A percentile compares a stretch with the other conserved stretches of the same genome.
Conservation (phyloP, 2,888 invertebrate species). For the Tortrix viridana region DNA sequence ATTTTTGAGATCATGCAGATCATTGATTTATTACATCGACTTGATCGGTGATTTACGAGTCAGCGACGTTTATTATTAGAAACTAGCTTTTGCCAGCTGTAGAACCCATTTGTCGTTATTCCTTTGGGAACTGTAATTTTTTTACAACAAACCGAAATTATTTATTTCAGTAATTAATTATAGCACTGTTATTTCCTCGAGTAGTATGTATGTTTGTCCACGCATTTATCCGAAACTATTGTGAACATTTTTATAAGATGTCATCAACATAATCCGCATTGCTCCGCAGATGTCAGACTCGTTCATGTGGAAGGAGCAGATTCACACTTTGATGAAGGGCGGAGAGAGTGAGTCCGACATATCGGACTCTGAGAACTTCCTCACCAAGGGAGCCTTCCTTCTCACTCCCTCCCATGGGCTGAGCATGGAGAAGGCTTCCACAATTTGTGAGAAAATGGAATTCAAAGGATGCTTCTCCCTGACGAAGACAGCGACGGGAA, state of each 20-base stretch:
- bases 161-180: too few relatives aligned
- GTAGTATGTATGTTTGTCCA: too few relatives aligned
- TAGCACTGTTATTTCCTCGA: too few relatives aligned
- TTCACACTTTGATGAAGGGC: slow-evolving; percentile 85
- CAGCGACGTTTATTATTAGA: background rate
- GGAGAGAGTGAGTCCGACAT: slow-evolving; percentile 92
- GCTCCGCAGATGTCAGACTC: slow-evolving; percentile 75
- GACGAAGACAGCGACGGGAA: slow-evolving; percentile 94
- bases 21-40: slow-evolving; percentile 38
- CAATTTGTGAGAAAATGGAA: slow-evolving; percentile 95
- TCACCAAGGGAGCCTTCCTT: slow-evolving; percentile 92
- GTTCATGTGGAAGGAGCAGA: slow-evolving; percentile 82
- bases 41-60: slow-evolving; percentile 2
- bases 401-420: slow-evolving; percentile 94
- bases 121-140: too few relatives aligned
- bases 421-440: slow-evolving; percentile 93
- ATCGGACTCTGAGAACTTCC: slow-evolving; percentile 89
- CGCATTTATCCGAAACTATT: too few relatives aligned
- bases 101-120: too few relatives aligned
- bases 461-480: slow-evolving; percentile 94
- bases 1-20: slow-evolving; percentile 39
- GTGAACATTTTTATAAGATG: too few relatives aligned
- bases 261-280: slow-evolving; percentile 24
- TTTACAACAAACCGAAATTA: too few relatives aligned
- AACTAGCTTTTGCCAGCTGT: too few relatives aligned